A percentile compares a stretch with the other conserved stretches of the same genome.
phyloP scores from a whole-genome alignment of 2,113 vertebrate species.

The Synodontis membranacea region DNA sequence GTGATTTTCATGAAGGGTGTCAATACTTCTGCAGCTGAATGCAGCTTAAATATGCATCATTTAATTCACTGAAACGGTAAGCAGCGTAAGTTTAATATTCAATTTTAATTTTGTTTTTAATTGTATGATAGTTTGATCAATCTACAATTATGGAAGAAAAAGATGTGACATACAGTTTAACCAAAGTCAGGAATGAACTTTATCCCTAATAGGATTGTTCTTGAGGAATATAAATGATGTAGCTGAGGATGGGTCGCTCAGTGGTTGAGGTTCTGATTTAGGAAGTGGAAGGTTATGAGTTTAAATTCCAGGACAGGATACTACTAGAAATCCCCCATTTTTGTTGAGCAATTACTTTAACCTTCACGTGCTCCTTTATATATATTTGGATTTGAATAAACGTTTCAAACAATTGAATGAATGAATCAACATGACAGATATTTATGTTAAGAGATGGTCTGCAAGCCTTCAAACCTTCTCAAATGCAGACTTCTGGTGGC shows the following conservation, averaged over 20 bases:
- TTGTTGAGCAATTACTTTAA: neutral
- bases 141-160: neutral
- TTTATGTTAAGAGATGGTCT: neutral
- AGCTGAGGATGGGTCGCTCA: neutral
- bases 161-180: neutral
- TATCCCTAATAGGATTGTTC: neutral
- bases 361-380: neutral
- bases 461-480: neutral
- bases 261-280: neutral
- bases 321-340: neutral
- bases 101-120: neutral
- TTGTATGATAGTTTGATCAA: neutral
- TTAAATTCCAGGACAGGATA: neutral
- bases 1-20: neutral
- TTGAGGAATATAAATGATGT: neutral
- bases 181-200: neutral
- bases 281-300: neutral
- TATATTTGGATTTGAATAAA: neutral
- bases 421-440: neutral
- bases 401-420: neutral
- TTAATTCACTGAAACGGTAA: neutral
- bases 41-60: neutral
- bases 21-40: neutral
- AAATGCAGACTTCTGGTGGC: conserved; percentile 49
- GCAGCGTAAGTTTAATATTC: neutral